These are phyloP conservation scores for Caenorhabditis wallacei DNA, from an alignment of 2,888 invertebrate species.

Conservation along the genomic window DNA sequence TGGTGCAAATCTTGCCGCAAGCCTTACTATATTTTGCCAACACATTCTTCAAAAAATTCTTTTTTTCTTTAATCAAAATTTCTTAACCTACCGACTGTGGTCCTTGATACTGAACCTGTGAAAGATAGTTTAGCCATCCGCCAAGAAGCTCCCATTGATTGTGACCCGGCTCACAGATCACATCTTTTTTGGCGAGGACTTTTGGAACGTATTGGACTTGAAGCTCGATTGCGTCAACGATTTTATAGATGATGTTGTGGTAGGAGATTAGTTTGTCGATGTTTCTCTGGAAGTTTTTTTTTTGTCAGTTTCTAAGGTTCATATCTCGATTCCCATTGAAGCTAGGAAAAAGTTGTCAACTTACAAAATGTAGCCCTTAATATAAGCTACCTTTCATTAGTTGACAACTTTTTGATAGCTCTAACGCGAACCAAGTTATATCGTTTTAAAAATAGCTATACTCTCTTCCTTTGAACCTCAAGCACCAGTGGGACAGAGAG, in stretches of 20 bases:
- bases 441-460: too few species aligned
- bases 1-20: conserved; percentile 40
- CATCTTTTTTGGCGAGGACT: conserved; percentile 15
- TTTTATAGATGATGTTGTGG: conserved; percentile 49
- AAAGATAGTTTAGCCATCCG: conserved; percentile 57
- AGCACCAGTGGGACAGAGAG: too few species aligned
- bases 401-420: too few species aligned
- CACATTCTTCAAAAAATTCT: conserved; percentile 2
- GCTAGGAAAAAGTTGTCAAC: too few species aligned
- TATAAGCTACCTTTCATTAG: too few species aligned
- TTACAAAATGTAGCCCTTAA: too few species aligned
- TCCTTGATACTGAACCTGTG: conserved; percentile 38
- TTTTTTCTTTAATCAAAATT: neutral
- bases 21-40: conserved; percentile 41
- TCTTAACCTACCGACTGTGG: neutral
- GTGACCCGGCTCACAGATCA: conserved; percentile 18
- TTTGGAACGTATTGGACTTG: conserved; percentile 44
- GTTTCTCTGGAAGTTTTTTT: conserved; percentile 54
- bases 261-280: conserved; percentile 57
- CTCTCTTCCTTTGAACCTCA: too few species aligned
- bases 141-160: conserved; percentile 60
- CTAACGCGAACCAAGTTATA: too few species aligned
- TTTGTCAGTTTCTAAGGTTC: too few species aligned
- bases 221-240: conserved; percentile 43
- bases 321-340: too few species aligned